Percentiles rank a stretch among this genome's conserved stretches.
Conservation (phyloP, 1,140 invertebrate genomes). For the Meloidogyne floridensis region DNA sequence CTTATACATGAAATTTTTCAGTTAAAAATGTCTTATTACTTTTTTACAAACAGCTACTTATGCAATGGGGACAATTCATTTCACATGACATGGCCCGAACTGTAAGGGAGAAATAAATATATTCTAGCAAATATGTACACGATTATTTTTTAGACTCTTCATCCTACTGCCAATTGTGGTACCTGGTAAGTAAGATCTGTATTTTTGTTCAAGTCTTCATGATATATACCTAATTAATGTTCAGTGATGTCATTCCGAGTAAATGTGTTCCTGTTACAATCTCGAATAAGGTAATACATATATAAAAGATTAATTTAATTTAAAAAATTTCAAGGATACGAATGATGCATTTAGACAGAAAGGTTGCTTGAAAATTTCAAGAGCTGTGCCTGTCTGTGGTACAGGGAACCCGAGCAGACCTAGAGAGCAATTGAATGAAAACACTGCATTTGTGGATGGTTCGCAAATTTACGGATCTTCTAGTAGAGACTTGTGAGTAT, state of each 20-base stretch:
- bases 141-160: conserved; percentile 41
- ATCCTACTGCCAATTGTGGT: conserved; percentile 61
- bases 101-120: not conserved
- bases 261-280: conserved; percentile 64
- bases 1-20: not conserved
- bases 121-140: not conserved
- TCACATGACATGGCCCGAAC: conserved; percentile 45
- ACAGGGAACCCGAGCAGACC: conserved; percentile 48
- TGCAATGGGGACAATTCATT: conserved; percentile 55
- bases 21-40: not conserved
- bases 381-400: conserved; percentile 63
- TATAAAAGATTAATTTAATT: not conserved
- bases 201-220: not conserved
- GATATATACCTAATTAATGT: not conserved
- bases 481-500: conserved; percentile 50
- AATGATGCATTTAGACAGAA: conserved; percentile 53
- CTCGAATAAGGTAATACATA: conserved; percentile 49
- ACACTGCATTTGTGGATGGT: conserved; percentile 60
- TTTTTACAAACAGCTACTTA: conserved; percentile 32
- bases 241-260: conserved; percentile 51
- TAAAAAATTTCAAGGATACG: conserved; percentile 40
- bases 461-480: conserved; percentile 65
- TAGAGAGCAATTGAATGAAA: conserved; percentile 63
- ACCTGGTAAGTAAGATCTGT: conserved; percentile 39
- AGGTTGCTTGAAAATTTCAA: conserved; percentile 60